A percentile compares a stretch with the other conserved stretches of the same genome.
phyloP scores from a whole-genome alignment of 2,888 invertebrate species.

The Anodontia alba region DNA sequence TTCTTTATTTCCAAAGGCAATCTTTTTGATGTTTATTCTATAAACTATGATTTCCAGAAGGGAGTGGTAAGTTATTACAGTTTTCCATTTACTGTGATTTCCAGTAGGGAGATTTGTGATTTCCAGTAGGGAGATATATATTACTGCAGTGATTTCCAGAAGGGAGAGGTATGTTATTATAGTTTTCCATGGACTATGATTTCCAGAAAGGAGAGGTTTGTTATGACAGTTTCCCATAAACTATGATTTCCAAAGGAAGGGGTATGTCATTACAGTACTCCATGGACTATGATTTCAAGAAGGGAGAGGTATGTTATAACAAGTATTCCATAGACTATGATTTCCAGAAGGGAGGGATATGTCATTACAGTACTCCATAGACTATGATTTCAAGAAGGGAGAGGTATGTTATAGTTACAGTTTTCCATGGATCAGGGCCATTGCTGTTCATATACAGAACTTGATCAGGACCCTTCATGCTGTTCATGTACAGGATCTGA shows the following conservation, averaged over 20 bases:
- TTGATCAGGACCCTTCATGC: no score
- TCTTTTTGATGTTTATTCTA: no score
- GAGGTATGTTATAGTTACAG: conserved; percentile 93
- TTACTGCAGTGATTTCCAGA: conserved; percentile 98
- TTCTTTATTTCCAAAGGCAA: no score
- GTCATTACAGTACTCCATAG: conserved; percentile 94
- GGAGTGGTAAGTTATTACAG: no score
- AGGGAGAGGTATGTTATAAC: conserved; percentile 92
- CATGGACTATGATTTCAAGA: conserved; percentile 99
- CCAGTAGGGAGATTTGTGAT: no score
- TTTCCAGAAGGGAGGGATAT: conserved; percentile 97
- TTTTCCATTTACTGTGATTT: conserved; percentile 98
- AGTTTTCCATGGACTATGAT: conserved; percentile 97
- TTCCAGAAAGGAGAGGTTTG: conserved; percentile 96
- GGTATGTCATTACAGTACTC: conserved; percentile 91
- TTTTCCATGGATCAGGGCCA: conserved; percentile 95
- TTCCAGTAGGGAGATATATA: conserved; percentile 94
- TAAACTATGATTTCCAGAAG: no score
- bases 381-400: conserved; percentile 99
- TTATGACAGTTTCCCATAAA: conserved; percentile 96
- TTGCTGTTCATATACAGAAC: no score
- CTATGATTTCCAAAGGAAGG: conserved; percentile 99
- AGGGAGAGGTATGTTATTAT: conserved; percentile 93
- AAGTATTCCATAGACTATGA: conserved; percentile 98
- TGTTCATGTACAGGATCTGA: no score